Percentiles rank a stretch among this genome's conserved stretches.
These are phyloP conservation scores for Epizoanthus fatuus DNA, from an alignment of 92 coral and sea anemone genomes.

Conservation along the genomic window DNA sequence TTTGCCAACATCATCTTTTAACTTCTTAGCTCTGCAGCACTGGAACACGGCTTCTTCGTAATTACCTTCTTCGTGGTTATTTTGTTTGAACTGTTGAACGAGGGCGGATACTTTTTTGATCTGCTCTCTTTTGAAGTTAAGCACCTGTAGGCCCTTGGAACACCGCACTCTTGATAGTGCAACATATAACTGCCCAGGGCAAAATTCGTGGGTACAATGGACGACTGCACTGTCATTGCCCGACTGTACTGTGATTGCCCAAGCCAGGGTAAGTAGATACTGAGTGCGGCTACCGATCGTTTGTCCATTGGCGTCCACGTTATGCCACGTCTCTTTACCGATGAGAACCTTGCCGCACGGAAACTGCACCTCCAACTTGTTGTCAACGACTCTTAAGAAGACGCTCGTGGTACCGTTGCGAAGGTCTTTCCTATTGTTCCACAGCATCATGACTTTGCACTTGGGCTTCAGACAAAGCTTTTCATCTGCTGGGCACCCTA, in stretches of 20 bases:
- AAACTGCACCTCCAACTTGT: conserved; percentile 11
- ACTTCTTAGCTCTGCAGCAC: too few relatives aligned
- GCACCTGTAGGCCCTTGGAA: not conserved
- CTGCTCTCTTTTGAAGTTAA: conserved; percentile 23
- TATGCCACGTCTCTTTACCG: too few relatives aligned
- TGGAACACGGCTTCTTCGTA: too few relatives aligned
- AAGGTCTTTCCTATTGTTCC: not conserved
- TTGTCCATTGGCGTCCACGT: too few relatives aligned
- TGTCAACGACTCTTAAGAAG: conserved; percentile 2
- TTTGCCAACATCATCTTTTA: too few relatives aligned
- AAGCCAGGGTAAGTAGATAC: conserved; percentile 6
- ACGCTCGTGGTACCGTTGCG: not conserved
- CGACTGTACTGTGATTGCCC: conserved; percentile 50
- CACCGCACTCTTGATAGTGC: not conserved
- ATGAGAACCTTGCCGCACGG: too few relatives aligned
- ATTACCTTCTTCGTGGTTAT: too few relatives aligned
- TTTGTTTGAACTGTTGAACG: too few relatives aligned
- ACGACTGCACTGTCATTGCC: conserved; percentile 41
- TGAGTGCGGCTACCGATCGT: too few relatives aligned
- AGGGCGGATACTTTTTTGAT: too few relatives aligned
- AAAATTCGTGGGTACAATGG: conserved; percentile 58
- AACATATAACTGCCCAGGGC: conserved; percentile 54
- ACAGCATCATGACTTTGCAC: conserved; percentile 8
- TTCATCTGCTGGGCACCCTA: conserved; percentile 21
- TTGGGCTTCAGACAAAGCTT: not conserved